Percentiles rank a stretch among this genome's conserved stretches.
These are phyloP conservation scores for Eudasyphora cyanicolor DNA, from an alignment of 2,888 invertebrate genomes.

Conservation along the genomic window DNA sequence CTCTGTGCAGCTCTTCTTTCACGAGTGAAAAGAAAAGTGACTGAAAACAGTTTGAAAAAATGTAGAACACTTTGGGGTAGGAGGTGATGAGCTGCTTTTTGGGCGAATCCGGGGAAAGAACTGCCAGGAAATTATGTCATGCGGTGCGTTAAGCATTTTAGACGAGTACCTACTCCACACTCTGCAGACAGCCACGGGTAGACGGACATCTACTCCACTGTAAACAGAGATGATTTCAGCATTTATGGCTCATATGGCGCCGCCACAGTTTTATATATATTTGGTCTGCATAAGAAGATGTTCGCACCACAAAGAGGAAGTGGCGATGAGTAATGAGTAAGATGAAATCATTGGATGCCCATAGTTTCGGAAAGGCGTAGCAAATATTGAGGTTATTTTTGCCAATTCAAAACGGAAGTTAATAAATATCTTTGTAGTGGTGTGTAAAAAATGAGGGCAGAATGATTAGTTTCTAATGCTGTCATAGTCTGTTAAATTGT, in stretches of 20 bases:
- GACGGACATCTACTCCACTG: neutral
- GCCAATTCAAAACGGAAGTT: neutral
- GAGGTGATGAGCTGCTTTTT: neutral
- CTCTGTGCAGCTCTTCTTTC: neutral
- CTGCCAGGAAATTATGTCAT: conserved; percentile 58
- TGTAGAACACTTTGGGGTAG: conserved; percentile 9
- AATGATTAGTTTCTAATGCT: too few relatives aligned
- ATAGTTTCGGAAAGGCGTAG: neutral
- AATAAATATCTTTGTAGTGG: too few relatives aligned
- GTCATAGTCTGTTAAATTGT: too few relatives aligned
- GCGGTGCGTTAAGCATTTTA: conserved; percentile 12
- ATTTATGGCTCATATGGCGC: neutral
- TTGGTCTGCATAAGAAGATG: neutral
- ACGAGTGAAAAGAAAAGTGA: conserved; percentile 11
- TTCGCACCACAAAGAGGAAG: conserved; percentile 11
- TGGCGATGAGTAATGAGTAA: neutral
- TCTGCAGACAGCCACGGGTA: neutral
- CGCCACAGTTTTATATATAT: neutral
- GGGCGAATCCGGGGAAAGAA: neutral
- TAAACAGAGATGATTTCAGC: neutral
- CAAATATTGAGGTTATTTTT: neutral
- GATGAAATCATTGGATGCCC: conserved; percentile 24
- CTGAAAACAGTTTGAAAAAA: too few relatives aligned
- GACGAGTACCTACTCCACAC: neutral
- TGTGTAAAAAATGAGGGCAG: too few relatives aligned